Percentiles rank a stretch among this genome's conserved stretches.
Evolutionary conservation across 2,113 vertebrate genomes (phyloP).

Genomic region (Brachirus orientalis): DNA sequence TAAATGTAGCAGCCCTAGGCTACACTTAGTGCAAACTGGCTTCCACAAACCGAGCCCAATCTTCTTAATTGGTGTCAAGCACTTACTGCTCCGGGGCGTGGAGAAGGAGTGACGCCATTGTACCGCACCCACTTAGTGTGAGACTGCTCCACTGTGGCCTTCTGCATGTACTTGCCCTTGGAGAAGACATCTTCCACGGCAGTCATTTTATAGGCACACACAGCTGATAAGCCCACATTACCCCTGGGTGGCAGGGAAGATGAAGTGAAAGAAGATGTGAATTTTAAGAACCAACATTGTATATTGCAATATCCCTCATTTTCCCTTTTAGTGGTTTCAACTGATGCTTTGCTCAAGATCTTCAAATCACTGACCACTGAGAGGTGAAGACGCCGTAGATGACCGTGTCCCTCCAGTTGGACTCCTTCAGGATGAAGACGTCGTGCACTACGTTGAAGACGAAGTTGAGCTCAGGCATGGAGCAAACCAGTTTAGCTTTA

Average conservation of each 20-base stretch:
- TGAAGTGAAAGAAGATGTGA: background rate
- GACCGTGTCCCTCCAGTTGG: conserved; percentile 84
- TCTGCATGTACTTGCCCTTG: conserved; percentile 97
- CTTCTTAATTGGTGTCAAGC: background rate
- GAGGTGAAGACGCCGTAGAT: conserved; percentile 95
- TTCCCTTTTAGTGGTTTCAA: background rate
- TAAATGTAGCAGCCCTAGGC: background rate
- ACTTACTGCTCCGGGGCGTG: conserved; percentile 94
- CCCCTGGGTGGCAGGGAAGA: conserved; percentile 79
- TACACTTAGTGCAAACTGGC: background rate
- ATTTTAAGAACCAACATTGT: background rate
- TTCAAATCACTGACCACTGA: conserved; percentile 87
- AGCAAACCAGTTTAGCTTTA: conserved; percentile 94
- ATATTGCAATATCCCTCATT: background rate
- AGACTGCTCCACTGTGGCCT: conserved; percentile 92
- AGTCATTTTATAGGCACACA: conserved; percentile 91
- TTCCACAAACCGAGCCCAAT: background rate
- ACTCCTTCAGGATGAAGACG: conserved; percentile 88
- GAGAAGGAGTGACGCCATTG: conserved; percentile 88
- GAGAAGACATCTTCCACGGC: conserved; percentile 91
- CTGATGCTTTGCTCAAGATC: background rate
- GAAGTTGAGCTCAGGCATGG: conserved; percentile 91
- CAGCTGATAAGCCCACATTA: conserved; percentile 93
- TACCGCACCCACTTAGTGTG: conserved; percentile 97
- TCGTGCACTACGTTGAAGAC: conserved; percentile 96